Evolutionary conservation across 2,113 vertebrate species (phyloP), one percentile per base, ranked within the genome.

Genomic region (Orycteropus afer): DNA sequence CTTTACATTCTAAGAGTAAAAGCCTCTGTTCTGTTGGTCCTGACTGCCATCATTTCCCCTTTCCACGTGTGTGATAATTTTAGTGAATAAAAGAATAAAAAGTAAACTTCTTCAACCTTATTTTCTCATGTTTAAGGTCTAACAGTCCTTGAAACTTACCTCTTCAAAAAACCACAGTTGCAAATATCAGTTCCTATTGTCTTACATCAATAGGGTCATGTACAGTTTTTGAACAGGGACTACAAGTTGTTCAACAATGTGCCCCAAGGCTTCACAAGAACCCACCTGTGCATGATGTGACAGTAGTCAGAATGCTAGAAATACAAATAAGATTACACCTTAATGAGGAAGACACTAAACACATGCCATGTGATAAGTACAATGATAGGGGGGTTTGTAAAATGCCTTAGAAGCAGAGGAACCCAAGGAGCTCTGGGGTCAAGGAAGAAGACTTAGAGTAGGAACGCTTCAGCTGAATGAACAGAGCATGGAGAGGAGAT

Each of bases 51-150:
- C 22, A 20, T 71, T 79, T 14, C 12, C 34, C 15, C 15, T 92
- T 88, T 83, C 27, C 20, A 82, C 11, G 20, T 53, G 6, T 73
- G 15, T 55, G 34, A 47, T 74, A 32, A 40, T 55, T 65, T 91
- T 94, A 61, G 23, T 47, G 32, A 91, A 93, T 61, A 13, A 87
- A 59, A 53, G 2, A 85, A 87, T 86, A n/a, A 92, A 73, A 69
- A 61, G 3, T 12, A 59, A 65, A 67, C 2, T 1, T 13, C 77
- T 89, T 69, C 85, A 89, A 74, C 7, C 4, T 88, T 34, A 7
- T 63, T 81, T 80, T 81, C 69, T 71, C 12, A 88, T 23, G 4
- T 10, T 32, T 86, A 87, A 94, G 6, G 3, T 59, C 51, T 51
- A 83, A 12, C 4, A 84, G 2, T n/a, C 29, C 49, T 29, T 91